A percentile compares a stretch with the other conserved stretches of the same genome.
phyloP scores from a whole-genome alignment of 2,113 vertebrate species.

The Oreocharis arfaki region DNA sequence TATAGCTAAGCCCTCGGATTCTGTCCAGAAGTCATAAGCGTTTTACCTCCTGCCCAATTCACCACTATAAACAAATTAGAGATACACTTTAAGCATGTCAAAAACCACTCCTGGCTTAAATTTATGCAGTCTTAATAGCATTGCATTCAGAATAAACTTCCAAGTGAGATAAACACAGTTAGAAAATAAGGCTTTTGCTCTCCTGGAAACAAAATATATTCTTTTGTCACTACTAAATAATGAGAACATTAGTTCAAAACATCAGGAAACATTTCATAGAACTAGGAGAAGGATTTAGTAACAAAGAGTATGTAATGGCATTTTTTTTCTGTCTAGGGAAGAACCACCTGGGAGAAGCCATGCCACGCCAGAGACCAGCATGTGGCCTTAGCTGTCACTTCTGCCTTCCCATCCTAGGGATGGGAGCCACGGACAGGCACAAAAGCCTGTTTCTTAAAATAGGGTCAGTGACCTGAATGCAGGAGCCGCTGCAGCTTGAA shows the following conservation, averaged over 20 bases:
- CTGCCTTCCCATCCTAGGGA: background rate
- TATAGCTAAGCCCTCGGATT: background rate
- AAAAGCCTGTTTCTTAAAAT: constrained; percentile 35
- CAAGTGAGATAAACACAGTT: constrained; percentile 9
- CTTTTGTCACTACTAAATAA: constrained; percentile 44
- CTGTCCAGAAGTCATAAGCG: background rate
- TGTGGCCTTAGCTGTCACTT: background rate
- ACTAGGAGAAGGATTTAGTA: background rate
- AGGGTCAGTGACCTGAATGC: constrained; percentile 6
- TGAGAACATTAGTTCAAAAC: constrained; percentile 24
- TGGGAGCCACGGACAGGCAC: background rate
- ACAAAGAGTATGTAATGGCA: background rate
- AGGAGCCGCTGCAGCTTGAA: background rate
- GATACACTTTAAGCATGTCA: background rate
- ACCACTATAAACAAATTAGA: constrained; percentile 2
- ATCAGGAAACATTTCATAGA: constrained; percentile 17
- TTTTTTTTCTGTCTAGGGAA: background rate
- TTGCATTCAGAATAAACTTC: constrained; percentile 15
- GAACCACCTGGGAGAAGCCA: background rate
- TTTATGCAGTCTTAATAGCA: constrained; percentile 21
- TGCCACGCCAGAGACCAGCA: background rate
- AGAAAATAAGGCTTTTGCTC: constrained; percentile 49
- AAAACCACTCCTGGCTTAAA: constrained; percentile 23
- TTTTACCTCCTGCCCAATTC: constrained; percentile 2
- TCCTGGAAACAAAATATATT: constrained; percentile 54